Base-by-base conservation (phyloP, 2,797 vertebrate species). In the Remorina albescens region DNA sequence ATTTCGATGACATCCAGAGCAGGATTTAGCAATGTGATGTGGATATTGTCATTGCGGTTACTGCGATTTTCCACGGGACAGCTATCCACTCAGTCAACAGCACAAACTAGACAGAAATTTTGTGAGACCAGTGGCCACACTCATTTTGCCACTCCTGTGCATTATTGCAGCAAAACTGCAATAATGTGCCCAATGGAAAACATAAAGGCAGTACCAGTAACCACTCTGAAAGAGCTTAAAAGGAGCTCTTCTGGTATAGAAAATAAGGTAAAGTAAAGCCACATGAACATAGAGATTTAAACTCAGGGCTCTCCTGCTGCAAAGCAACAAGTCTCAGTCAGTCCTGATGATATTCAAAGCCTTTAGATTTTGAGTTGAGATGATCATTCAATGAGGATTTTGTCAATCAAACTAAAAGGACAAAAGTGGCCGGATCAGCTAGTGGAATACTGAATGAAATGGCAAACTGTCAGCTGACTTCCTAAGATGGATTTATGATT, bases 1-100 rank as follows among this genome's bases (percentile, higher is more conserved):
- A 81, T 71, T 42, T 26, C 51, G 23, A 70, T 69, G 30, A 55
- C 0, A n/a, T n/a, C n/a, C n/a, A 9, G 2, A 42, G 39, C 12
- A 44, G 56, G 0, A 4, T 6, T 37, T 4, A 49, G 7, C 37
- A 23, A 6, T 63, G 23, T 55, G 23, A 63, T 51, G 36, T 30
- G 16, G 26, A 44, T 34, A 34, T 5, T 41, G 53, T 18, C 26
- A 32, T 26, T 10, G 28, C 21, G 21, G 64, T 60, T 16, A n/a
- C 53, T 46, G 36, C 41, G 23, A n/a, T 39, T n/a, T 53, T 62
- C 21, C 58, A 6, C 42, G 21, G 21, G 21, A 21, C 16, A 41
- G 39, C 13, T 54, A 15, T 44, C 8, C 23, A 47, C 18, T 54
- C 23, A 53, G 19, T 67, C 23, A 8, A 41, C 9, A 23, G 34